These are phyloP conservation scores for Aurelia aurita complex sp. Pacific DNA, from an alignment of 30 jellyfish, hydroid and myxozoan species.

Conservation along the genomic window DNA sequence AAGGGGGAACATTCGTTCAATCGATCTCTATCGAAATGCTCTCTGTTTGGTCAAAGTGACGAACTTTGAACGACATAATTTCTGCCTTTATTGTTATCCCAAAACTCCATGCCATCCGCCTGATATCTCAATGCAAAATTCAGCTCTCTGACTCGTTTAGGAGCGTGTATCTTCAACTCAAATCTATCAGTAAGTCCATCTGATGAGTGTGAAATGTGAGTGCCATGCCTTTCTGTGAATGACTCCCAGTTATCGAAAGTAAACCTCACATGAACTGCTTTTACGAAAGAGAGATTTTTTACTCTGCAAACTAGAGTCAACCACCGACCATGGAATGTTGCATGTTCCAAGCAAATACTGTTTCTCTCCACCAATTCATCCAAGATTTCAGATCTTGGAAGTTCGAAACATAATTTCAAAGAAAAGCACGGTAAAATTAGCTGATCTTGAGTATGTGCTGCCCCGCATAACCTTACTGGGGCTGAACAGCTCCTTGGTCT, in stretches of 20 bases:
- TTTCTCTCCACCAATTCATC: slow-evolving; percentile 14
- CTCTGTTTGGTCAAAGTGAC: too few relatives aligned
- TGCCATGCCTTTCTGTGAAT: slow-evolving; percentile 63
- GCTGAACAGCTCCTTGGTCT: neutral
- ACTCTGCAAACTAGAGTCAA: slow-evolving; percentile 61
- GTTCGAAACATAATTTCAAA: slow-evolving; percentile 46
- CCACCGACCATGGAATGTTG: slow-evolving; percentile 32
- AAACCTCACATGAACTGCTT: slow-evolving; percentile 65
- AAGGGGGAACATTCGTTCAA: too few relatives aligned
- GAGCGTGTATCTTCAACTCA: slow-evolving; percentile 45
- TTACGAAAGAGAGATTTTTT: slow-evolving; percentile 40
- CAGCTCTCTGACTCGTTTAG: slow-evolving; percentile 25
- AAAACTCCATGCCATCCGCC: slow-evolving; percentile 71
- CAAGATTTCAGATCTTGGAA: slow-evolving; percentile 1
- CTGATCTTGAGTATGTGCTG: neutral
- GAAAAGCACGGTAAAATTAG: slow-evolving; percentile 51
- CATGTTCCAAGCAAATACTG: slow-evolving; percentile 45
- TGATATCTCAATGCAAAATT: slow-evolving; percentile 77
- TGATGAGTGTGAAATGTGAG: slow-evolving; percentile 41
- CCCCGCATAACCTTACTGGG: neutral
- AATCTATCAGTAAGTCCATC: slow-evolving; percentile 72
- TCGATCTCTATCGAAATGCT: too few relatives aligned
- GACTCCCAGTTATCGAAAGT: slow-evolving; percentile 79
- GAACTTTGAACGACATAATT: slow-evolving; percentile 59
- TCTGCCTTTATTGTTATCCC: slow-evolving; percentile 81